Evolutionary conservation across 2,888 invertebrate genomes (phyloP).

Genomic region (Psococerastis gibbosa): DNA sequence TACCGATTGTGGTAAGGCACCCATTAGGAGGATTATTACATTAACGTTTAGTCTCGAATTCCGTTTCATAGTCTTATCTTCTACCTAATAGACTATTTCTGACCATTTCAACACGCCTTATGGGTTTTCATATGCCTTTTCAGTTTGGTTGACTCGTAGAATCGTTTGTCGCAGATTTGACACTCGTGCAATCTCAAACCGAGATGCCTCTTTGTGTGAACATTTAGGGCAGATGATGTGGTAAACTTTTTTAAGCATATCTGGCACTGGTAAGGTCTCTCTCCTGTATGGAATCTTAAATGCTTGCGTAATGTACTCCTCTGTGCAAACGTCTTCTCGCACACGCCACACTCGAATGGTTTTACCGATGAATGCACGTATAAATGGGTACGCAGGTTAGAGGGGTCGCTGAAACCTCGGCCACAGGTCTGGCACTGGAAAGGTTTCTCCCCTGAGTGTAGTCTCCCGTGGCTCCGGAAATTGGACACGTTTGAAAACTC

Average conservation of each 20-base stretch:
- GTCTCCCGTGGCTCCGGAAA: background rate
- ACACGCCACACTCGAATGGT: slow-evolving; percentile 4
- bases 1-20: no score
- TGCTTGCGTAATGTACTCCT: slow-evolving; percentile 4
- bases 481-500: background rate
- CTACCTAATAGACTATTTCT: no score
- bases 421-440: slow-evolving; percentile 3
- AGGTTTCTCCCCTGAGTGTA: background rate
- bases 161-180: slow-evolving; percentile 12
- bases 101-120: no score
- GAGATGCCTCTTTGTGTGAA: slow-evolving; percentile 11
- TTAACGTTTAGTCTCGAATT: no score
- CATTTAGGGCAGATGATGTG: slow-evolving; percentile 7
- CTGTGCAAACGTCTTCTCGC: slow-evolving; percentile 1
- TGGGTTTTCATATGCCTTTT: slow-evolving; percentile 10
- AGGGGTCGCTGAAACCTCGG: background rate
- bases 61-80: no score
- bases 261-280: slow-evolving; percentile 10
- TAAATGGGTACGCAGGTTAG: slow-evolving; percentile 10
- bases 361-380: slow-evolving; percentile 11
- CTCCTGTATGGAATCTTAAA: slow-evolving; percentile 8
- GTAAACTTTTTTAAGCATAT: slow-evolving; percentile 7
- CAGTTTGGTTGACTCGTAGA: slow-evolving; percentile 2
- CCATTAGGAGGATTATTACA: no score
- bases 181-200: slow-evolving; percentile 9